phyloP scores from a whole-genome alignment of 2,888 invertebrate genomes.

The Malachius bipustulatus region DNA sequence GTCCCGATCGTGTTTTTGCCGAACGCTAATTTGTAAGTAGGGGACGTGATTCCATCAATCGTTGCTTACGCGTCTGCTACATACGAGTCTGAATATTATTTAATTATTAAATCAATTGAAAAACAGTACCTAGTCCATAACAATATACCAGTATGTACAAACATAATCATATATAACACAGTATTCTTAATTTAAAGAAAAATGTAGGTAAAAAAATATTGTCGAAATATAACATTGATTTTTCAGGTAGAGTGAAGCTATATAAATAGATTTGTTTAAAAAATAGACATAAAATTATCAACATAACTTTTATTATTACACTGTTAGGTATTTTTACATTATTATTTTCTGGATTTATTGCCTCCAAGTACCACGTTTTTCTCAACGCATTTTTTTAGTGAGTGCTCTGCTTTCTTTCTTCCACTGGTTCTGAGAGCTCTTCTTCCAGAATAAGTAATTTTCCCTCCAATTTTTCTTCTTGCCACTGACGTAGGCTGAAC shows the following conservation, averaged over 20 bases:
- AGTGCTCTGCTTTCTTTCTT: conserved; percentile 1
- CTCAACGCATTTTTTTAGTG: not conserved
- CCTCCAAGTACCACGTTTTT: conserved; percentile 2
- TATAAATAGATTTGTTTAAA: too few relatives aligned
- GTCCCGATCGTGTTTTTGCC: not conserved
- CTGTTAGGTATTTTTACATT: too few relatives aligned
- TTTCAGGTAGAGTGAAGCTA: too few relatives aligned
- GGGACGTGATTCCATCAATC: not conserved
- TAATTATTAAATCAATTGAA: not conserved
- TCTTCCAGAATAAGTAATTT: not conserved
- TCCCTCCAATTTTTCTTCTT: conserved; percentile 3
- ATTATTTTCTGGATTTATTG: conserved; percentile 1
- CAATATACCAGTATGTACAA: not conserved
- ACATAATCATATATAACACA: too few relatives aligned
- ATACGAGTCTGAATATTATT: not conserved
- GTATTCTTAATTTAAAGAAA: too few relatives aligned
- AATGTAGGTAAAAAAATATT: too few relatives aligned
- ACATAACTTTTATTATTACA: too few relatives aligned
- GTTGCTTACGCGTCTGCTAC: not conserved
- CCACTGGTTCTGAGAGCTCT: not conserved
- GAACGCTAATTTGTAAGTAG: not conserved
- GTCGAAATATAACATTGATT: too few relatives aligned
- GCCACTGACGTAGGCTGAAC: conserved; percentile 2
- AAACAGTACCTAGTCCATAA: not conserved
- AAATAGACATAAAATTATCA: too few relatives aligned